Evolutionary conservation across 2,888 invertebrate genomes (phyloP).

Genomic region (Drosophila paracracens): DNA sequence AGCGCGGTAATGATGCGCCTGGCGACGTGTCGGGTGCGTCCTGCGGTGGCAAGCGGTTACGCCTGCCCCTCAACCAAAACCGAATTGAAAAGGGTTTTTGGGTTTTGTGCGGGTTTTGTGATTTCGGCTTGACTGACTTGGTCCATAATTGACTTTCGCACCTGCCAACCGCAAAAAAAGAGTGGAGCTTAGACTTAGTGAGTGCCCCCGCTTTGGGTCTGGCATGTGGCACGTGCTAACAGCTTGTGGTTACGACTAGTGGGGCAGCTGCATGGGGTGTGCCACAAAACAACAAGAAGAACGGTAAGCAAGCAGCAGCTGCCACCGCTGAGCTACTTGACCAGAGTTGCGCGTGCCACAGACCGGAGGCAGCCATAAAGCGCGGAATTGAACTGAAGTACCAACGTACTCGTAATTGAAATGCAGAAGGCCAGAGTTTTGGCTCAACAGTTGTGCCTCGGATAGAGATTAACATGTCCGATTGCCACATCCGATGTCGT

Average conservation of each 20-base stretch:
- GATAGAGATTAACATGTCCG: constrained; percentile 76
- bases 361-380: constrained; percentile 33
- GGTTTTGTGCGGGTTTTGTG: constrained; percentile 16
- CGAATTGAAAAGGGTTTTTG: constrained; percentile 46
- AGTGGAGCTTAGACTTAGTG: constrained; percentile 31
- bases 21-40: constrained; percentile 75
- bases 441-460: constrained; percentile 6
- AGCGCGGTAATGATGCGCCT: constrained; percentile 63
- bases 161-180: constrained; percentile 61
- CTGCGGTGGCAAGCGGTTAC: constrained; percentile 64
- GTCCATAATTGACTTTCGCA: constrained; percentile 72
- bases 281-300: constrained; percentile 10
- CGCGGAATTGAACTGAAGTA: constrained; percentile 22
- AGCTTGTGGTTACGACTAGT: constrained; percentile 44
- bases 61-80: constrained; percentile 18
- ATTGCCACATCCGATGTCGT: constrained; percentile 76
- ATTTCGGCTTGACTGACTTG: constrained; percentile 51
- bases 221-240: constrained; percentile 58
- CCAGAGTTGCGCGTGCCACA: constrained; percentile 53
- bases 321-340: constrained; percentile 39
- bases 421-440: constrained; percentile 44
- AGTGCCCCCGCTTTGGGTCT: background rate
- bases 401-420: constrained; percentile 59
- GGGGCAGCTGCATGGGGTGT: constrained; percentile 45
- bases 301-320: constrained; percentile 20